phyloP scores from a whole-genome alignment of 2,797 vertebrate species.

The Brachyrhaphis roseni region DNA sequence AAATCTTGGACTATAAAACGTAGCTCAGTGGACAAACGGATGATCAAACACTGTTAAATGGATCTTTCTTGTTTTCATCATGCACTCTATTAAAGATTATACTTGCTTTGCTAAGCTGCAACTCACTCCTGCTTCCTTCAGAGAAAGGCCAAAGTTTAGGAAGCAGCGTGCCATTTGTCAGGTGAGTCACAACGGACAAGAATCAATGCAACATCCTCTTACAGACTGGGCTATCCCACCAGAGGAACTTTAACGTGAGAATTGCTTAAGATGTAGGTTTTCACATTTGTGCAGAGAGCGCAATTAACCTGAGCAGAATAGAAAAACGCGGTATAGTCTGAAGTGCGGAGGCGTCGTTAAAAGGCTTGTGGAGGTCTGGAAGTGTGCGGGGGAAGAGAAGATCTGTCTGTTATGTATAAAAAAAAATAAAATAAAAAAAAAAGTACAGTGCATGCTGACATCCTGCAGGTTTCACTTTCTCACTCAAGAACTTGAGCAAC shows the following conservation, averaged over 20 bases:
- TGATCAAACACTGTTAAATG: neutral
- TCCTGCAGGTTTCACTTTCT: conserved; percentile 8
- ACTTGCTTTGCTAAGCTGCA: conserved; percentile 19
- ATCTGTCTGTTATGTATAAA: neutral
- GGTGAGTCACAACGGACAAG: conserved; percentile 51
- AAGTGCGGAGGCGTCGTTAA: conserved; percentile 18
- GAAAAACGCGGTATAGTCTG: conserved; percentile 27
- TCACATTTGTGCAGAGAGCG: conserved; percentile 9
- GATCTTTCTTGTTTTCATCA: conserved; percentile 2
- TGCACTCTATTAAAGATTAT: conserved; percentile 4
- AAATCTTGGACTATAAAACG: neutral
- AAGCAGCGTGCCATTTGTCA: conserved; percentile 18
- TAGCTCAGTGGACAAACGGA: neutral
- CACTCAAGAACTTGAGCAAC: neutral
- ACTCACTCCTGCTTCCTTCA: conserved; percentile 29
- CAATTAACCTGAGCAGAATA: conserved; percentile 49
- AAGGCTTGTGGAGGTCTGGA: conserved; percentile 16
- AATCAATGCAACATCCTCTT: conserved; percentile 29
- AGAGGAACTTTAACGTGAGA: neutral
- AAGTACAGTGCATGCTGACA: neutral
- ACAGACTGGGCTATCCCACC: neutral
- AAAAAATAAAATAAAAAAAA: conserved; percentile 13
- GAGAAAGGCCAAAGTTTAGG: conserved; percentile 48
- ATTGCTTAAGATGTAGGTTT: conserved; percentile 7
- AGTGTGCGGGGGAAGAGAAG: conserved; percentile 21